Evolutionary conservation across 2,888 invertebrate genomes (phyloP), one percentile per base, ranked within the genome.

Genomic region (Scaptomyza parva): DNA sequence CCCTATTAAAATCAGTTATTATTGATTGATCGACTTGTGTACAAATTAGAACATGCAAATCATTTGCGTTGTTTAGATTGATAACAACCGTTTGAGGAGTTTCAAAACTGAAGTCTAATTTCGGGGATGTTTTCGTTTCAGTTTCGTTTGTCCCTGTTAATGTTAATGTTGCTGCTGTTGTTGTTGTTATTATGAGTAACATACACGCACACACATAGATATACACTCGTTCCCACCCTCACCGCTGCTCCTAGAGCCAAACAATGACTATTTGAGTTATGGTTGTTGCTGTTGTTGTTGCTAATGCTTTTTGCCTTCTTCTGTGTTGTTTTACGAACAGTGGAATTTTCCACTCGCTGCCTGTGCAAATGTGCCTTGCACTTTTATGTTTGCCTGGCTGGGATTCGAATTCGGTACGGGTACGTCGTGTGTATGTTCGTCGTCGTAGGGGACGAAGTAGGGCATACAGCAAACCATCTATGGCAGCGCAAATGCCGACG

Each of bases 311-410:
- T 33, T 48, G 33, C 33, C 48, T 48, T 35, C 14, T n/a, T 45
- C 45, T 33, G 44, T 14, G 20, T 45, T 30, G 40, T 51, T 48
- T 40, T 20, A 33, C 41, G 41, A 50, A 8, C 78, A 86, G 74
- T 88, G 90, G 90, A 89, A 90, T 75, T 89, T 89, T 89, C 90
- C 89, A 88, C 70, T 89, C 81, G 60, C 50, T 67, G 70, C 73
- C 59, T 67, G 59, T 55, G 59, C 53, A 70, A 60, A 37, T 35
- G 69, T 35, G 69, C 48, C 68, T 70, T 81, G 86, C 82, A 87
- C 79, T 82, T 82, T 58, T 83, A 83, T 81, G 87, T 76, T 68
- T 83, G 87, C 86, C 68, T 52, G 67, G 60, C 72, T 65, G 58
- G 44, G 57, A 61, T 44, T 55, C 55, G 67, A 50, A 17, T 57